phyloP scores from a whole-genome alignment of 1,140 invertebrate species.

The Aleiodes sp. region DNA sequence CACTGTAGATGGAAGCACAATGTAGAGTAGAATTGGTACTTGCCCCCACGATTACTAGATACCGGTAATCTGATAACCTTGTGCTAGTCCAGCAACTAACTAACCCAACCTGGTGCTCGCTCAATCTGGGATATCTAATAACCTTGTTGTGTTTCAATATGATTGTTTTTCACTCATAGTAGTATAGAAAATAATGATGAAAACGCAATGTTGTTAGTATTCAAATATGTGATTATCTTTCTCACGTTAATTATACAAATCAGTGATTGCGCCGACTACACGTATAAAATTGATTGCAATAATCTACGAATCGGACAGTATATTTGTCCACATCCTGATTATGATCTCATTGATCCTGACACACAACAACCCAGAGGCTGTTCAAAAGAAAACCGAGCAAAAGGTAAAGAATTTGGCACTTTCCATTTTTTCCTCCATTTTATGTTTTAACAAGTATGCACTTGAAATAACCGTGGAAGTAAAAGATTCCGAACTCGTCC shows the following conservation, averaged over 20 bases:
- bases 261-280: slow-evolving; percentile 30
- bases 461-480: not conserved
- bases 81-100: too few relatives aligned
- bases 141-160: too few relatives aligned
- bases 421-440: not conserved
- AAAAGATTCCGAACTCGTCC: too few relatives aligned
- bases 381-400: slow-evolving; percentile 79
- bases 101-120: too few relatives aligned
- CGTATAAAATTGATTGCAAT: slow-evolving; percentile 70
- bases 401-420: slow-evolving; percentile 68
- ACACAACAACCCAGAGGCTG: slow-evolving; percentile 91
- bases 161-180: too few relatives aligned
- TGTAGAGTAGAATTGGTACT: too few relatives aligned
- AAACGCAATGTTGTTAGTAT: not conserved
- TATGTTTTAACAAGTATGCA: not conserved
- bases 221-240: not conserved
- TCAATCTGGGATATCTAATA: too few relatives aligned
- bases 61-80: too few relatives aligned
- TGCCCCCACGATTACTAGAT: too few relatives aligned
- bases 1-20: too few relatives aligned
- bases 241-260: not conserved
- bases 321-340: slow-evolving; percentile 83
- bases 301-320: slow-evolving; percentile 84
- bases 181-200: too few relatives aligned
- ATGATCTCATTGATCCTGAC: slow-evolving; percentile 84